A percentile compares a stretch with the other conserved stretches of the same genome.
phyloP scores from a whole-genome alignment of 1,140 invertebrate genomes.

The Diorhabda carinulata region DNA sequence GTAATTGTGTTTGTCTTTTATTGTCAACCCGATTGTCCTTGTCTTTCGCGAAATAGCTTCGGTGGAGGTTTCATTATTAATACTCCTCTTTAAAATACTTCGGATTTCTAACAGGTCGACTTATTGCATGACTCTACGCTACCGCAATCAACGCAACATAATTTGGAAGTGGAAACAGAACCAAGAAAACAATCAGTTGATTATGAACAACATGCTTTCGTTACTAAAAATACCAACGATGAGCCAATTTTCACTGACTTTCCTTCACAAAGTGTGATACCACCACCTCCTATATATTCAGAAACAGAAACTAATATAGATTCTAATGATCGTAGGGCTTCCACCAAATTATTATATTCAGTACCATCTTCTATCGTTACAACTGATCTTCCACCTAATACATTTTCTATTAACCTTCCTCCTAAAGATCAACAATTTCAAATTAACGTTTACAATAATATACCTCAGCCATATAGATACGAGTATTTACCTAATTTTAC shows the following conservation, averaged over 20 bases:
- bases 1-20: slow-evolving; percentile 4
- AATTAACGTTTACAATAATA: slow-evolving; percentile 25
- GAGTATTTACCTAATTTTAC: neutral
- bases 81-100: neutral
- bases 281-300: slow-evolving; percentile 11
- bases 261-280: neutral
- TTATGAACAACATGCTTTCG: neutral
- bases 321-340: neutral
- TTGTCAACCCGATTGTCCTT: slow-evolving; percentile 8
- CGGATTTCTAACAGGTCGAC: slow-evolving; percentile 26
- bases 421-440: slow-evolving; percentile 16
- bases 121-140: slow-evolving; percentile 29
- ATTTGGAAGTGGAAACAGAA: slow-evolving; percentile 24
- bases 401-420: slow-evolving; percentile 8
- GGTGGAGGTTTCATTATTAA: slow-evolving; percentile 14
- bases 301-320: slow-evolving; percentile 1
- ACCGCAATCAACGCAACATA: slow-evolving; percentile 28
- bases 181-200: slow-evolving; percentile 8
- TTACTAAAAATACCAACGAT: neutral
- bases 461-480: slow-evolving; percentile 7
- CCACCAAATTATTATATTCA: slow-evolving; percentile 4
- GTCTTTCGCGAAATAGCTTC: slow-evolving; percentile 14
- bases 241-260: neutral
- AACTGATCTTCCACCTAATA: slow-evolving; percentile 11
- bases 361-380: neutral